These are phyloP conservation scores for Criorhina ranunculi DNA, from an alignment of 2,888 invertebrate species.

Conservation along the genomic window DNA sequence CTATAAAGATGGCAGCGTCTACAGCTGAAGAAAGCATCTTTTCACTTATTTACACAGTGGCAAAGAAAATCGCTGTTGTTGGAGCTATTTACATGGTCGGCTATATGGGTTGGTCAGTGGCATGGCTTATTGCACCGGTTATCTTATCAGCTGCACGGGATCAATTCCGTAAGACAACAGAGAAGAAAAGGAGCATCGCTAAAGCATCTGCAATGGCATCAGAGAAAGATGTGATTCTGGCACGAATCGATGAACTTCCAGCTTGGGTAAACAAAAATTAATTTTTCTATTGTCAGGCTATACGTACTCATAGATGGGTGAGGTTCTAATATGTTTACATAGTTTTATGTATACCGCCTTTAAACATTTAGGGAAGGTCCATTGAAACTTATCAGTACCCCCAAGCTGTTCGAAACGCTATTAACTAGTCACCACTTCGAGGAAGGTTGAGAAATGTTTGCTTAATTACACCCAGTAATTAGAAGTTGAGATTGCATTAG, in stretches of 20 bases:
- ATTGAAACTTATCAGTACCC: conserved; percentile 18
- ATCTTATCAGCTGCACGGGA: conserved; percentile 91
- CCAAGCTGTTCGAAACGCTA: background rate
- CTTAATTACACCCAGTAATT: conserved; percentile 22
- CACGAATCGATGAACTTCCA: conserved; percentile 94
- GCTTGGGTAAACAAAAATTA: conserved; percentile 90
- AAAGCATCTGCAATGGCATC: conserved; percentile 91
- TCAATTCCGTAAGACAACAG: conserved; percentile 91
- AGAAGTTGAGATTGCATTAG: conserved; percentile 26
- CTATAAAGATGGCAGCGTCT: conserved; percentile 17
- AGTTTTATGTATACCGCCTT: background rate
- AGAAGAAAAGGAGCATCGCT: conserved; percentile 90
- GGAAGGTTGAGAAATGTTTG: background rate
- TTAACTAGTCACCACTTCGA: conserved; percentile 14
- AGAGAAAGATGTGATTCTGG: conserved; percentile 94
- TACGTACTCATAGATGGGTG: background rate
- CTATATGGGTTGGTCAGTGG: conserved; percentile 91
- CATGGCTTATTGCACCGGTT: conserved; percentile 93
- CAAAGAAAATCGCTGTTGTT: conserved; percentile 90
- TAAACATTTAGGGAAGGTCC: background rate
- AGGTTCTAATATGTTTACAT: background rate
- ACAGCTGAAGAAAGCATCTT: conserved; percentile 85
- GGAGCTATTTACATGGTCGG: conserved; percentile 92
- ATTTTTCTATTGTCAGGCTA: background rate
- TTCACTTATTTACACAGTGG: conserved; percentile 87